Evolutionary conservation across 2,113 vertebrate genomes (phyloP).

Genomic region (Mus spicilegus): DNA sequence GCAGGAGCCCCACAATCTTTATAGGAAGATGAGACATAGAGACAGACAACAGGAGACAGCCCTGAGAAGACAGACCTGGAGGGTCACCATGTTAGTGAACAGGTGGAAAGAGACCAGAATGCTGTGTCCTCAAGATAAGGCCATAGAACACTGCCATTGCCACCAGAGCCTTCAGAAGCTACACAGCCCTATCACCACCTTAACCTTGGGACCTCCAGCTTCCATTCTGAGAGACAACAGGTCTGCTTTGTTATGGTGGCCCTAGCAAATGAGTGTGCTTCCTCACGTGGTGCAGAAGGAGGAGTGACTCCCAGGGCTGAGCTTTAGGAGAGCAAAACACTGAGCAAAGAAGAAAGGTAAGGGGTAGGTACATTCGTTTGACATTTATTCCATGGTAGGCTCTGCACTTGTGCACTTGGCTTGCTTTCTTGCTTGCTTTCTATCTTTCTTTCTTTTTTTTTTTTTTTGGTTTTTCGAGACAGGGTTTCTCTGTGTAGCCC

Average conservation of each 20-base stretch:
- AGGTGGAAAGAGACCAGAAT: background rate
- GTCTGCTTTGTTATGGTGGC: background rate
- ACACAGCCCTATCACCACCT: background rate
- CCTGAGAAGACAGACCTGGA: background rate
- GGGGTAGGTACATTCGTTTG: background rate
- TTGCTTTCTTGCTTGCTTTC: too few relatives aligned
- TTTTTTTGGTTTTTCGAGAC: too few relatives aligned
- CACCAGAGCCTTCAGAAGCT: background rate
- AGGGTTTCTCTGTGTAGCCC: too few relatives aligned
- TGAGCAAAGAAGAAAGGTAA: background rate
- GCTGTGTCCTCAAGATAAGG: background rate
- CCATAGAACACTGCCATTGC: too few relatives aligned
- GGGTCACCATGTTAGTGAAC: too few relatives aligned
- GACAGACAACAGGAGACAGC: background rate
- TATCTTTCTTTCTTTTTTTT: too few relatives aligned
- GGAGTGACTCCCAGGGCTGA: background rate
- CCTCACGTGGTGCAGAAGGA: background rate
- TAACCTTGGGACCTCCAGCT: background rate
- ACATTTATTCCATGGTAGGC: background rate
- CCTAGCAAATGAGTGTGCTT: background rate
- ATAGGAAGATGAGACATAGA: background rate
- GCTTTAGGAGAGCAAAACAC: background rate
- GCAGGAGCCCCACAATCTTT: background rate
- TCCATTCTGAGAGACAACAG: background rate
- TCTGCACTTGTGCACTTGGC: background rate